A percentile compares a stretch with the other conserved stretches of the same genome.
Conservation (phyloP, 2,888 invertebrate genomes). For the Scaptomyza polygonia region DNA sequence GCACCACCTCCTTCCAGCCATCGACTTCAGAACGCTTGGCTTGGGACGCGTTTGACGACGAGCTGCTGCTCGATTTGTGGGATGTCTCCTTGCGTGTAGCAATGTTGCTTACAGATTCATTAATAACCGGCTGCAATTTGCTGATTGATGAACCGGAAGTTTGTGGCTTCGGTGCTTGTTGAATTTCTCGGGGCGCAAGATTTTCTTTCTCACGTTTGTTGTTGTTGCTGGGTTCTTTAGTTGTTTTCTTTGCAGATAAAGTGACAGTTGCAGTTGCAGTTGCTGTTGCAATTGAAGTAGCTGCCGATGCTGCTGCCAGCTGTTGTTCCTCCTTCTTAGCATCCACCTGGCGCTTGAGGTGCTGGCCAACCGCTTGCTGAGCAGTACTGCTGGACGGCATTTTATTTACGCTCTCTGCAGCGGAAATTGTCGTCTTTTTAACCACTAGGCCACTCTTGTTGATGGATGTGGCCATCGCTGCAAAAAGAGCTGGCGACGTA, state of each 20-base stretch:
- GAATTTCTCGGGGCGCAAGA: slow-evolving; percentile 80
- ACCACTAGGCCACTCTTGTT: slow-evolving; percentile 41
- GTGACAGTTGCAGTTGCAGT: slow-evolving; percentile 1
- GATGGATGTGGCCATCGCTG: slow-evolving; percentile 16
- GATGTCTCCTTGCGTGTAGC: slow-evolving; percentile 85
- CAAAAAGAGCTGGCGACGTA: slow-evolving; percentile 19
- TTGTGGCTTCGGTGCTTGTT: slow-evolving; percentile 39
- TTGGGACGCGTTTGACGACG: slow-evolving; percentile 5
- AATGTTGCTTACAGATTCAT: slow-evolving; percentile 59
- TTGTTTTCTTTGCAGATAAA: slow-evolving; percentile 34
- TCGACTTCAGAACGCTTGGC: slow-evolving; percentile 90
- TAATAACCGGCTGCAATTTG: slow-evolving; percentile 49
- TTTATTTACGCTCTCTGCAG: slow-evolving; percentile 41
- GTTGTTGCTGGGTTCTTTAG: slow-evolving; percentile 67
- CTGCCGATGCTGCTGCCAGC: slow-evolving; percentile 4
- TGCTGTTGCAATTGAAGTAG: slow-evolving; percentile 18
- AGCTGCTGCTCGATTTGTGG: slow-evolving; percentile 11
- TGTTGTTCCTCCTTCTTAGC: slow-evolving; percentile 59
- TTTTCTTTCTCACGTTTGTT: slow-evolving; percentile 84
- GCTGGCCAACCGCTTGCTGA: slow-evolving; percentile 42
- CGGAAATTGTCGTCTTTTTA: slow-evolving; percentile 41
- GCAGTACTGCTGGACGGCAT: slow-evolving; percentile 31
- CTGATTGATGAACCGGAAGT: slow-evolving; percentile 15
- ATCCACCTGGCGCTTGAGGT: slow-evolving; percentile 56
- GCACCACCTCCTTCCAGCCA: slow-evolving; percentile 98